Conservation (phyloP, 2,113 vertebrate genomes). For the Calidris pygmaea region DNA sequence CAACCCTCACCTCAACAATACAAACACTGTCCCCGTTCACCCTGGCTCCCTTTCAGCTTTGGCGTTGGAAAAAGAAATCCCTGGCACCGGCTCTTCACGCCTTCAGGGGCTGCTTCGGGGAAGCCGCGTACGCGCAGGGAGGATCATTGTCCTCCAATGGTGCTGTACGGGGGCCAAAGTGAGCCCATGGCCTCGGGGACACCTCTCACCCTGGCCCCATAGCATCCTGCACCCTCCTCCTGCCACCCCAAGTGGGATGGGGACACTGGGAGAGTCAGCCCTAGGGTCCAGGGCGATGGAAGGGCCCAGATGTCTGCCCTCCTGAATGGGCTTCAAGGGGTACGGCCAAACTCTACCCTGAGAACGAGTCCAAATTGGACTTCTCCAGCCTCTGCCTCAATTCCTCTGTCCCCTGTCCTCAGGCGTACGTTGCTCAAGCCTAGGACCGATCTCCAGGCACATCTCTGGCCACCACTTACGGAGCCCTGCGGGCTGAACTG, state of each 20-base stretch:
- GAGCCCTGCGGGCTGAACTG: background rate
- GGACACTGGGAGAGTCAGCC: background rate
- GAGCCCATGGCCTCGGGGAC: accelerated
- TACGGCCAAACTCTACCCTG: background rate
- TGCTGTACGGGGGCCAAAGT: background rate
- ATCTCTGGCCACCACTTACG: background rate
- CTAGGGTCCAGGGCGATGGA: background rate
- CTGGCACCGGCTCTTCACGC: background rate
- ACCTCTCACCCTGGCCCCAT: background rate
- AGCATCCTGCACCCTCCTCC: background rate
- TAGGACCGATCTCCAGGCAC: background rate
- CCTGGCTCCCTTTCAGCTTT: background rate
- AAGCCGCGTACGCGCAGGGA: background rate
- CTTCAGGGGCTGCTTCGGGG: background rate
- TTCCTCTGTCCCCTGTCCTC: background rate
- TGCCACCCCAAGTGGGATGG: background rate
- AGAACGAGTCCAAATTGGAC: background rate
- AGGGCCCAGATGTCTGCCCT: background rate
- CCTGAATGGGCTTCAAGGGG: background rate
- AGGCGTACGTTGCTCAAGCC: background rate
- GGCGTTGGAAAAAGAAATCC: background rate
- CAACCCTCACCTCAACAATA: background rate
- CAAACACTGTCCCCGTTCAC: background rate
- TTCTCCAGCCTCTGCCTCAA: background rate
- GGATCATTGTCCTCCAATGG: accelerated